phyloP scores from a whole-genome alignment of 2,113 vertebrate genomes.

The Papio anubis region DNA sequence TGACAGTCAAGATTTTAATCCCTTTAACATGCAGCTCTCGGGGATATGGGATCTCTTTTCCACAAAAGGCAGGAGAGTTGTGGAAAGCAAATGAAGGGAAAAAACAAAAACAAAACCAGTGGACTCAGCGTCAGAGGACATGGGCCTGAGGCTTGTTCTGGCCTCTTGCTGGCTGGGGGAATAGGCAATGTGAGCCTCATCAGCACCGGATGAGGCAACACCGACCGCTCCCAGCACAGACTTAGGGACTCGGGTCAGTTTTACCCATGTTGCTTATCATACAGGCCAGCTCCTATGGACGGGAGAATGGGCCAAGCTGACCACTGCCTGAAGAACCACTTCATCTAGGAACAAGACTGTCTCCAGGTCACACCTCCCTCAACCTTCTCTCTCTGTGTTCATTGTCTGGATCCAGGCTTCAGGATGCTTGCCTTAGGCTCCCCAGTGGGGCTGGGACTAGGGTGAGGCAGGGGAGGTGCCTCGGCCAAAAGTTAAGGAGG shows the following conservation, averaged over 20 bases:
- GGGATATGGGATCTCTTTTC: not conserved
- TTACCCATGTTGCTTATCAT: not conserved
- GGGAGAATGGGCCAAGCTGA: not conserved
- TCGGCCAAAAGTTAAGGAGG: not conserved
- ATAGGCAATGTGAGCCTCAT: accelerated
- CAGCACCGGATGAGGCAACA: not conserved
- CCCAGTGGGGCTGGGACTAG: not conserved
- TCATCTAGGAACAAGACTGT: not conserved
- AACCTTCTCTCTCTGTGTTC: not conserved
- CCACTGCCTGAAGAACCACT: not conserved
- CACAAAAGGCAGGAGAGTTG: not conserved
- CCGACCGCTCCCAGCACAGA: not conserved
- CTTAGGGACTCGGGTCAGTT: not conserved
- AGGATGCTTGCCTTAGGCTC: not conserved
- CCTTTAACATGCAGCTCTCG: not conserved
- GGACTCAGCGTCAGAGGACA: not conserved
- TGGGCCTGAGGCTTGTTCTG: not conserved
- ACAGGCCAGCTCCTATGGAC: not conserved
- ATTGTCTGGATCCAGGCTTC: not conserved
- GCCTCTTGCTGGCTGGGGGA: not conserved
- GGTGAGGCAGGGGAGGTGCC: not conserved
- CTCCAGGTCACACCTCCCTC: not conserved
- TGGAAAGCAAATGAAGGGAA: not conserved
- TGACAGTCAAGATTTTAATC: conserved; percentile 24
- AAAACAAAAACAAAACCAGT: not conserved